Conservation (phyloP, 2,113 vertebrate species). For the Caracal caracal region DNA sequence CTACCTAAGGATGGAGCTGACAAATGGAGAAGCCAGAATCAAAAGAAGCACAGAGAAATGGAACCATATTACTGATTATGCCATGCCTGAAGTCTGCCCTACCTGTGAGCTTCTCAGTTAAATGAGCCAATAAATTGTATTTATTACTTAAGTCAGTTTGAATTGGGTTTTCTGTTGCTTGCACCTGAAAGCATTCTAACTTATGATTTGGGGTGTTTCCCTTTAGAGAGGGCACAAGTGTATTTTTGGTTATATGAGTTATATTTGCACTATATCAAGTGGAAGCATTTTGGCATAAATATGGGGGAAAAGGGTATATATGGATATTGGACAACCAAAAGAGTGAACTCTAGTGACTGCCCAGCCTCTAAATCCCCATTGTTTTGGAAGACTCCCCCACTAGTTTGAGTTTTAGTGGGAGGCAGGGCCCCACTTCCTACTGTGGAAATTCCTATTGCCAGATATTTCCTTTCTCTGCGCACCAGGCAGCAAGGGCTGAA, state of each 20-base stretch:
- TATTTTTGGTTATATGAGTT: background rate
- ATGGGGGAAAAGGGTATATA: background rate
- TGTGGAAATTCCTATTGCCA: background rate
- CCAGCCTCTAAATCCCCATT: background rate
- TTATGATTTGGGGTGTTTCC: background rate
- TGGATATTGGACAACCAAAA: background rate
- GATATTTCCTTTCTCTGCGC: slow-evolving; percentile 8
- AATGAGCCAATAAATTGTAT: slow-evolving; percentile 44
- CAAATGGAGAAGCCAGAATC: background rate
- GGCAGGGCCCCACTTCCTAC: background rate
- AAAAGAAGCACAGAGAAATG: slow-evolving; percentile 51
- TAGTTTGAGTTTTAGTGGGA: background rate
- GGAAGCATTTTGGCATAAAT: background rate
- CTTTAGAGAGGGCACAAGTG: background rate
- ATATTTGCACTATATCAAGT: background rate
- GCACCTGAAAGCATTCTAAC: background rate
- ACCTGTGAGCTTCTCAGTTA: background rate
- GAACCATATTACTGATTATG: background rate
- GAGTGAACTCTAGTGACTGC: background rate
- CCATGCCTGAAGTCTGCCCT: background rate
- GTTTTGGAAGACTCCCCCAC: background rate
- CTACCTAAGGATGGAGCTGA: background rate
- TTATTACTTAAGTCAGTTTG: slow-evolving; percentile 6
- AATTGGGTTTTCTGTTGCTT: slow-evolving; percentile 46
- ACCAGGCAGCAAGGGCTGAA: background rate